These are phyloP conservation scores for Physeter macrocephalus DNA, from an alignment of 2,113 vertebrate genomes.

Conservation along the genomic window DNA sequence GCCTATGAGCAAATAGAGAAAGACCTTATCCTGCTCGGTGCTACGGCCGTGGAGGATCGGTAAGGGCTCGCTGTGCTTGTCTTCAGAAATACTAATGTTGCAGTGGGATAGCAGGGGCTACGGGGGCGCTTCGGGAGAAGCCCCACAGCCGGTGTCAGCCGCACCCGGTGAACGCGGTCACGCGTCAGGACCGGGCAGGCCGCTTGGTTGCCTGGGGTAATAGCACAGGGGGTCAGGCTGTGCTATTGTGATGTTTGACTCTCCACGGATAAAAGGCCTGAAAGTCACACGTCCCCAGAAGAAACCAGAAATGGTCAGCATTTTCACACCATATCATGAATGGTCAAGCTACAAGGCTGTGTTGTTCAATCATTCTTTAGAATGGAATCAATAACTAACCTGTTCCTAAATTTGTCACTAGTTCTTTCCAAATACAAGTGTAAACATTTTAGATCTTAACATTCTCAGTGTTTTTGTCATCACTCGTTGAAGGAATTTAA, in stretches of 20 bases:
- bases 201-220: too few relatives aligned
- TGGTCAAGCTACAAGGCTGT: not conserved
- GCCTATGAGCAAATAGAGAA: conserved; percentile 93
- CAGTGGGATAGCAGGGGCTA: fast-evolving
- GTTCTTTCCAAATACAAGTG: not conserved
- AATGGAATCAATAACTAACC: not conserved
- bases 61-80: conserved; percentile 23
- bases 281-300: not conserved
- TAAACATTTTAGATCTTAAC: not conserved
- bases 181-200: fast-evolving
- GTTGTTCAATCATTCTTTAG: too few relatives aligned
- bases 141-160: too few relatives aligned
- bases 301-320: not conserved
- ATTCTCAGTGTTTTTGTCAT: not conserved
- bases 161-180: fast-evolving
- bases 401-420: not conserved
- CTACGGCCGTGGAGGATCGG: conserved; percentile 98
- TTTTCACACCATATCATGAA: fast-evolving
- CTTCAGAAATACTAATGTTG: fast-evolving
- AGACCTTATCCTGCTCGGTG: conserved; percentile 92
- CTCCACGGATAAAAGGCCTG: not conserved
- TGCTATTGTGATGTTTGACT: too few relatives aligned
- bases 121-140: not conserved
- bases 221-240: fast-evolving
- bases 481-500: not conserved